phyloP scores from a whole-genome alignment of 1,140 invertebrate species.

The Drosophila sulfurigaster region DNA sequence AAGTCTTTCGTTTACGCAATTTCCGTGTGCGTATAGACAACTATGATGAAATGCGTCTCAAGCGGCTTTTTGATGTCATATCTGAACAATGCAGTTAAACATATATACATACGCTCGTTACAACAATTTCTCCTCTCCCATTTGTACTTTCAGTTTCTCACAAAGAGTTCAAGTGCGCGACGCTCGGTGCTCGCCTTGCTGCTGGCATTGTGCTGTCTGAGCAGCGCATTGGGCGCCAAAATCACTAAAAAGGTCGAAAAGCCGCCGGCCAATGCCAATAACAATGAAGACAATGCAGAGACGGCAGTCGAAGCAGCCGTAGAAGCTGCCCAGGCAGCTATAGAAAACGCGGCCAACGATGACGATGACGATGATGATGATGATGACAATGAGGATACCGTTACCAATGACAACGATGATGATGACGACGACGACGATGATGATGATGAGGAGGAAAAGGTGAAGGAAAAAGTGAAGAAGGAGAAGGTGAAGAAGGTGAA shows the following conservation, averaged over 20 bases:
- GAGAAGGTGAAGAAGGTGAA: not conserved
- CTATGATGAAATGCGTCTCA: slow-evolving; percentile 63
- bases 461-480: not conserved
- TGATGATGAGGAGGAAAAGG: not conserved
- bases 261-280: slow-evolving; percentile 35
- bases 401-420: slow-evolving; percentile 9
- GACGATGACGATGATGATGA: slow-evolving; percentile 37
- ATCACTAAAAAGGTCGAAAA: slow-evolving; percentile 68
- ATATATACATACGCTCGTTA: slow-evolving; percentile 14
- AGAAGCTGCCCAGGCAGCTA: slow-evolving; percentile 38
- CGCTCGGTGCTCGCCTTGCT: slow-evolving; percentile 58
- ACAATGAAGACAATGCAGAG: slow-evolving; percentile 55
- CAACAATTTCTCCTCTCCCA: slow-evolving; percentile 45
- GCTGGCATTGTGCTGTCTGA: slow-evolving; percentile 63
- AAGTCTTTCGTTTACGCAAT: slow-evolving; percentile 80
- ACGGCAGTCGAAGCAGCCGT: slow-evolving; percentile 31
- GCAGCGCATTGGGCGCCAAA: slow-evolving; percentile 64
- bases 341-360: slow-evolving; percentile 37
- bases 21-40: slow-evolving; percentile 38
- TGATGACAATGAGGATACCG: slow-evolving; percentile 8
- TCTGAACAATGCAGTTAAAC: slow-evolving; percentile 57
- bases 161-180: slow-evolving; percentile 79
- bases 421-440: not conserved
- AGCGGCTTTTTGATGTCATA: slow-evolving; percentile 45
- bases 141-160: slow-evolving; percentile 80